Evolutionary conservation across 2,888 invertebrate species (phyloP).

Genomic region (Bursaphelenchus okinawaensis): DNA sequence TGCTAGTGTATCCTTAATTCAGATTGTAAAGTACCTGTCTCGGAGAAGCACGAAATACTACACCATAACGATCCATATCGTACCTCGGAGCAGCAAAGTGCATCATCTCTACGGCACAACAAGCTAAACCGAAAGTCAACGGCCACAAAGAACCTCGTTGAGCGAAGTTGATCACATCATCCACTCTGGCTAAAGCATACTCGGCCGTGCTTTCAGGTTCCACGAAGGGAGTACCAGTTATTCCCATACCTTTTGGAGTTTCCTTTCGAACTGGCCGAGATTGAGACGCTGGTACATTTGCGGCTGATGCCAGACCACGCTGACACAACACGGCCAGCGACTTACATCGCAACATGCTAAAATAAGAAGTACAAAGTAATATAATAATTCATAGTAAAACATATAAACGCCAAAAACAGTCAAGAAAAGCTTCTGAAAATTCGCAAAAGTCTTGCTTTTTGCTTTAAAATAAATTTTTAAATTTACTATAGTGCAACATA

Average conservation of each 20-base stretch:
- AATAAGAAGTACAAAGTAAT: no score
- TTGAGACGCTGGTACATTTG: background rate
- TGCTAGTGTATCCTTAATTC: no score
- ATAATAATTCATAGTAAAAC: no score
- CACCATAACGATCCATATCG: slow-evolving; percentile 97
- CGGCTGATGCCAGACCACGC: background rate
- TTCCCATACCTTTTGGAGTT: slow-evolving; percentile 36
- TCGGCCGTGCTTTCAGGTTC: slow-evolving; percentile 41
- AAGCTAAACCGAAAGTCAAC: slow-evolving; percentile 93
- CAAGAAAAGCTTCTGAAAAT: background rate
- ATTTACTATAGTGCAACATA: no score
- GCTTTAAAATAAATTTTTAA: no score
- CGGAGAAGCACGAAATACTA: slow-evolving; percentile 74
- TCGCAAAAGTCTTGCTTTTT: background rate
- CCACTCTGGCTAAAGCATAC: slow-evolving; percentile 53
- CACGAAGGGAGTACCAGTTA: slow-evolving; percentile 46
- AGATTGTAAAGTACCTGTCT: slow-evolving; percentile 46
- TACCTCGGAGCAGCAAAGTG: slow-evolving; percentile 97
- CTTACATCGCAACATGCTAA: background rate
- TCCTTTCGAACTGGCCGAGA: background rate
- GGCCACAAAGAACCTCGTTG: slow-evolving; percentile 79
- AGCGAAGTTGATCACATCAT: slow-evolving; percentile 59
- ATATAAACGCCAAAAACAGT: background rate
- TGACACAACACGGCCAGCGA: background rate
- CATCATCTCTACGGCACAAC: slow-evolving; percentile 83